Conservation (phyloP, 2,888 invertebrate genomes). For the Phalera bucephala region DNA sequence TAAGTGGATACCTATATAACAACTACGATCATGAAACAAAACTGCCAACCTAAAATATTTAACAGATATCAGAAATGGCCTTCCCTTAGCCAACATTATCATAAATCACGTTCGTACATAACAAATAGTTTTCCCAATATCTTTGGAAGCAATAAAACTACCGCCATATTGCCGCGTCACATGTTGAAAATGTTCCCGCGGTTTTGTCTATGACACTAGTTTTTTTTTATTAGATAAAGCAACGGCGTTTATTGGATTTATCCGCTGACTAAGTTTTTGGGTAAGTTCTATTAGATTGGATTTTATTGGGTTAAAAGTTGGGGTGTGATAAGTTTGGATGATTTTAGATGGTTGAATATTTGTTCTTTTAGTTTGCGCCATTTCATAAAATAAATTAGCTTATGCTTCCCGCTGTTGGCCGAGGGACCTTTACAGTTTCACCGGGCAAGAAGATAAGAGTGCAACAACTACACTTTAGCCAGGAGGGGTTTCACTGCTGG, state of each 20-base stretch:
- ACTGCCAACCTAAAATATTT: no score
- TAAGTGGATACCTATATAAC: no score
- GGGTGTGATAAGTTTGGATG: neutral
- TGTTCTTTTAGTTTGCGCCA: no score
- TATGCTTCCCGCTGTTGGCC: no score
- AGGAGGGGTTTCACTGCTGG: no score
- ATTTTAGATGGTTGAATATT: no score
- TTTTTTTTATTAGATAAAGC: conserved; percentile 35
- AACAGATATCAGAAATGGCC: neutral
- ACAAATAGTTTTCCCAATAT: conserved; percentile 22
- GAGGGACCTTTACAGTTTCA: no score
- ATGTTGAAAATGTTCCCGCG: conserved; percentile 33
- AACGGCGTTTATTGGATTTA: conserved; percentile 29
- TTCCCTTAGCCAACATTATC: neutral
- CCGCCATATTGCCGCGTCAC: conserved; percentile 36
- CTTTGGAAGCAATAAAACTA: conserved; percentile 30
- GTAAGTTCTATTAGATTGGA: conserved; percentile 25
- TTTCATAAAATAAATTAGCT: no score
- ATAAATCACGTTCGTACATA: neutral
- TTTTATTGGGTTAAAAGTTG: conserved; percentile 21
- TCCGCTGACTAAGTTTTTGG: conserved; percentile 28
- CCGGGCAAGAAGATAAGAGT: no score
- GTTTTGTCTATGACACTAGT: conserved; percentile 46
- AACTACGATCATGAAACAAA: no score
- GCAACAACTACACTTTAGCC: no score